Conservation (phyloP, 2,888 invertebrate genomes). For the Athripsodes cinereus region DNA sequence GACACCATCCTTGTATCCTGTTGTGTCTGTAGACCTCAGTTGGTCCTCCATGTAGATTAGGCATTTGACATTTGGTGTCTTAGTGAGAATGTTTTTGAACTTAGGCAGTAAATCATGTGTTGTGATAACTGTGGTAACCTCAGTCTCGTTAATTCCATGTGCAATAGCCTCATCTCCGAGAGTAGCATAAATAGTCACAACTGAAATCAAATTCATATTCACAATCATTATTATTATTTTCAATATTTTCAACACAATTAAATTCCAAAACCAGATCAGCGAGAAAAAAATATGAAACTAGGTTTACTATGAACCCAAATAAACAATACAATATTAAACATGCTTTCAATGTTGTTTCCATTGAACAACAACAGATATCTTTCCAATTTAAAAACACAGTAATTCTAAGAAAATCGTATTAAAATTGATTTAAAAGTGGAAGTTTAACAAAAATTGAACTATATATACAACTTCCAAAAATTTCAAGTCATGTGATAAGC, state of each 20-base stretch:
- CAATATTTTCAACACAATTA: not conserved
- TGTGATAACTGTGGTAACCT: conserved; percentile 89
- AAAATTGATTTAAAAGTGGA: too few relatives aligned
- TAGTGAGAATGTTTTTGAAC: conserved; percentile 69
- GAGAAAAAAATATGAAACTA: not conserved
- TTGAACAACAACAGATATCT: not conserved
- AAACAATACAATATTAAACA: not conserved
- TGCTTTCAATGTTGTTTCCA: not conserved
- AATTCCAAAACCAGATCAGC: not conserved
- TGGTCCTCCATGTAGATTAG: conserved; percentile 87
- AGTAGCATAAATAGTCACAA: conserved; percentile 96
- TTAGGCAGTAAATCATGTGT: conserved; percentile 88
- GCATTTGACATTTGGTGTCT: conserved; percentile 70
- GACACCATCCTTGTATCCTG: conserved; percentile 68
- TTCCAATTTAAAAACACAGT: too few relatives aligned
- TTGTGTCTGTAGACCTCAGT: conserved; percentile 61
- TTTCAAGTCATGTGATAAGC: too few relatives aligned
- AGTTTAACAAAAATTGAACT: too few relatives aligned
- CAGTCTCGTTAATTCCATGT: conserved; percentile 95
- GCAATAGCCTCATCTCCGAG: conserved; percentile 94
- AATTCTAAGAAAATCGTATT: too few relatives aligned
- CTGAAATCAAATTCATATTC: conserved; percentile 47
- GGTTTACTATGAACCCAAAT: too few relatives aligned
- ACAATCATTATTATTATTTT: not conserved
- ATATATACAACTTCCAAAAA: too few relatives aligned